Evolutionary conservation across 2,113 vertebrate species (phyloP).

Genomic region (Syrmaticus mikado): DNA sequence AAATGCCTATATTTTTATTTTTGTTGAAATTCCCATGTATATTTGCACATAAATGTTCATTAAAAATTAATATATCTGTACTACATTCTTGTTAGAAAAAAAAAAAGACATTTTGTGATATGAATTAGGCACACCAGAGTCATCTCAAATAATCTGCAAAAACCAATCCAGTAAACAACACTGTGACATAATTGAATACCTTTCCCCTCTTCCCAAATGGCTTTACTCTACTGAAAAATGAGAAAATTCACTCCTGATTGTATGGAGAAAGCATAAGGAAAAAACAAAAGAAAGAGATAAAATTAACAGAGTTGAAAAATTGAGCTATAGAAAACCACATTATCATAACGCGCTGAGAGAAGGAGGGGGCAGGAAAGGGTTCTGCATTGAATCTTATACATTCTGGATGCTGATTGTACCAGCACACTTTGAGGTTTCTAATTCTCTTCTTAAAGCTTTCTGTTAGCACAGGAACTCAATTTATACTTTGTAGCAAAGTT

Average conservation of each 20-base stretch:
- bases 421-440: background rate
- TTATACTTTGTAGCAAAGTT: background rate
- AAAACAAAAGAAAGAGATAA: background rate
- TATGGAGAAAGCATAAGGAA: background rate
- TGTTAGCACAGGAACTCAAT: background rate
- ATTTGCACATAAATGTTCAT: conserved; percentile 4
- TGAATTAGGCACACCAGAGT: background rate
- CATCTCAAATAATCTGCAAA: background rate
- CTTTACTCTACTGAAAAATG: background rate
- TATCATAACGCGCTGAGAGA: background rate
- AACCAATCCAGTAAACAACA: background rate
- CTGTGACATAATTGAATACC: background rate
- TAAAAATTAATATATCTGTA: background rate
- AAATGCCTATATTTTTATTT: background rate
- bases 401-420: background rate
- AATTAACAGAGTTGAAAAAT: background rate
- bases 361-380: background rate
- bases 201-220: background rate
- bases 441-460: background rate
- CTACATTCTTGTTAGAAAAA: background rate
- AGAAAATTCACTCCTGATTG: background rate
- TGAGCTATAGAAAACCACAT: background rate
- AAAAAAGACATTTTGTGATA: background rate
- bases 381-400: background rate
- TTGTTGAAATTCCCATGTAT: background rate